Evolutionary conservation across 92 coral and sea anemone genomes (phyloP).

Genomic region (Phenganax marumi): DNA sequence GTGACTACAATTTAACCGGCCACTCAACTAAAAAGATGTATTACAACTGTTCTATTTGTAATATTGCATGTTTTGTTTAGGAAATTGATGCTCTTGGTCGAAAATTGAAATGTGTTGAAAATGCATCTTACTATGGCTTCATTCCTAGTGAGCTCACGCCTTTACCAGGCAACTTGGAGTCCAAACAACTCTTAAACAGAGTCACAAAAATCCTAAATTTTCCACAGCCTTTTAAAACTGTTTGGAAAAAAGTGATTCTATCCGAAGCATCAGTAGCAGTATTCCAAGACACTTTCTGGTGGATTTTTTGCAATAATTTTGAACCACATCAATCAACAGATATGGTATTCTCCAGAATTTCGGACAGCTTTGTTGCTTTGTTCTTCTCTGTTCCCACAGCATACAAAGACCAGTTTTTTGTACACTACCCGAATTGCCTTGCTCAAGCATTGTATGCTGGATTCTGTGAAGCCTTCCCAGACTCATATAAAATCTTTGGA

Average conservation of each 20-base stretch:
- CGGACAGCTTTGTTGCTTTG: conserved; percentile 86
- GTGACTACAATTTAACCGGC: no score
- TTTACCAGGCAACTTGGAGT: conserved; percentile 92
- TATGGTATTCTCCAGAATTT: conserved; percentile 79
- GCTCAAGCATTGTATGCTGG: conserved; percentile 89
- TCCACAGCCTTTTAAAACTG: conserved; percentile 64
- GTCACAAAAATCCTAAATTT: conserved; percentile 83
- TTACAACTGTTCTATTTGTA: no score
- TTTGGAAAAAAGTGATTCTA: conserved; percentile 80
- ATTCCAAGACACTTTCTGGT: conserved; percentile 92
- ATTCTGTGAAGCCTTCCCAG: conserved; percentile 89
- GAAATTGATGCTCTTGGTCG: conserved; percentile 2
- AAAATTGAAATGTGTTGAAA: conserved; percentile 30
- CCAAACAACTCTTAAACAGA: conserved; percentile 86
- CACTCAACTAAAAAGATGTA: no score
- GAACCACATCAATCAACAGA: conserved; percentile 82
- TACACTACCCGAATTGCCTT: conserved; percentile 83
- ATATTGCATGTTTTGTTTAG: not conserved
- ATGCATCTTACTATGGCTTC: conserved; percentile 81
- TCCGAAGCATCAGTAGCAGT: conserved; percentile 89
- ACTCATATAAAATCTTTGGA: conserved; percentile 79
- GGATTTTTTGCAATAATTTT: conserved; percentile 83
- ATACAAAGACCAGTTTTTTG: conserved; percentile 80
- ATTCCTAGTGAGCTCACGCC: conserved; percentile 87
- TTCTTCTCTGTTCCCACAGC: conserved; percentile 77